Conservation (phyloP, 2,888 invertebrate genomes). For the Pelosia muscerda region DNA sequence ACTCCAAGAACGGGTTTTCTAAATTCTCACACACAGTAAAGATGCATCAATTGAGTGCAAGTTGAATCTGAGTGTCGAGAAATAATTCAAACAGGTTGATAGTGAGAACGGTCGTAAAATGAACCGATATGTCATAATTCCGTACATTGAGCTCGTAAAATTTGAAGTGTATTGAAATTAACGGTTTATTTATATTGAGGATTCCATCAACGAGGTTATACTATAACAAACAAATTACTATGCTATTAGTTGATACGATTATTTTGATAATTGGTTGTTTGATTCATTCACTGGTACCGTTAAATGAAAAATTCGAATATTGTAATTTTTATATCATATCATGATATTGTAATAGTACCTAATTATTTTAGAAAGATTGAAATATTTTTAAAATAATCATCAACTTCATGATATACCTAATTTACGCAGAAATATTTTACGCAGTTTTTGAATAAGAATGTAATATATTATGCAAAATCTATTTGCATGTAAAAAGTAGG, state of each 20-base stretch:
- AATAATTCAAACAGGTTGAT: conserved; percentile 29
- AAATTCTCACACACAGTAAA: conserved; percentile 58
- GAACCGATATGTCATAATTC: conserved; percentile 17
- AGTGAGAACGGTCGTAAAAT: conserved; percentile 20
- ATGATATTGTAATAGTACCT: not conserved
- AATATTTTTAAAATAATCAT: not conserved
- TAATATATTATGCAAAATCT: not conserved
- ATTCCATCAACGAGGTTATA: not conserved
- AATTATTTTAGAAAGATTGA: too few species aligned
- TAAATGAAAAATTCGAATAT: not conserved
- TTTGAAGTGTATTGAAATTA: conserved; percentile 8
- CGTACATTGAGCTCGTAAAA: conserved; percentile 9
- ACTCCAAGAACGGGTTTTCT: conserved; percentile 56
- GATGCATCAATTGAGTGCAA: conserved; percentile 53
- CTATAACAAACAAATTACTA: not conserved
- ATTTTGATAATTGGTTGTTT: not conserved
- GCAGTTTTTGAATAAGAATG: not conserved
- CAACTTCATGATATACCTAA: not conserved
- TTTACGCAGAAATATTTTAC: too few species aligned
- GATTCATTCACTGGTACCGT: not conserved
- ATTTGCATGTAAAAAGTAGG: too few species aligned
- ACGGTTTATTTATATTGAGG: not conserved
- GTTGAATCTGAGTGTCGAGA: conserved; percentile 22
- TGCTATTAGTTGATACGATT: not conserved
- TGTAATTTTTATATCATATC: not conserved